Base-by-base conservation (phyloP, 2,797 vertebrate species). In the Myotis planiceps region DNA sequence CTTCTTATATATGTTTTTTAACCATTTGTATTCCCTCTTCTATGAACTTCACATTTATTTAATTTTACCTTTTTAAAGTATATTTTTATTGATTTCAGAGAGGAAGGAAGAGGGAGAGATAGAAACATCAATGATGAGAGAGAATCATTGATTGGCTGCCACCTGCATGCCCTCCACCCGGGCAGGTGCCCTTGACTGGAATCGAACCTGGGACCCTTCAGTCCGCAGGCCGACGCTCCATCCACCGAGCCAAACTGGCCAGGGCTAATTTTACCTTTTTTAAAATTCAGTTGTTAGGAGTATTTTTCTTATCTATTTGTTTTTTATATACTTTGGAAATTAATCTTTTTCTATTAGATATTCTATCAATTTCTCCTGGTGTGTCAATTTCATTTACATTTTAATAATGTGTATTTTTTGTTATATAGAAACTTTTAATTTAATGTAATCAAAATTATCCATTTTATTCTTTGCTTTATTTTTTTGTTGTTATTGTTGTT, bases 241-340 rank as follows among this genome's bases (percentile, higher is more conserved):
- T 42, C 42, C 42, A 42, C 42, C 9, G 2, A 42, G 42, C 9
- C 42, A 42, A 42, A 10, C 42, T 42, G 42, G 42, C 42, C 42
- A 42, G 42, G 42, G 42, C 42, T 42, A 42, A 42, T 42, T 42
- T 42, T 2, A 42, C 42, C 25, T 32, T 78, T 90, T 79, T 69
- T 14, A 34, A 76, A 92, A 89, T 68, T 74, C 39, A 68, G 10
- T 45, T 75, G 16, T 66, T 45, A 68, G 12, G 51, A 6, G 0
- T 60, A 53, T 63, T 94, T 84, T 92, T 85, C 51, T 58, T 69
- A 37, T n/a, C 19, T 94, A 65, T 72, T 66, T 55, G 63, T 84
- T 68, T 69, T 83, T 74, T 42, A 66, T 29, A 65, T 47, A 60
- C 19, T 69, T 89, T 80, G 53, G 47, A 92, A 90, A 80, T 71